These are phyloP conservation scores for Diaperis boleti DNA, from an alignment of 2,888 invertebrate species.

Conservation along the genomic window DNA sequence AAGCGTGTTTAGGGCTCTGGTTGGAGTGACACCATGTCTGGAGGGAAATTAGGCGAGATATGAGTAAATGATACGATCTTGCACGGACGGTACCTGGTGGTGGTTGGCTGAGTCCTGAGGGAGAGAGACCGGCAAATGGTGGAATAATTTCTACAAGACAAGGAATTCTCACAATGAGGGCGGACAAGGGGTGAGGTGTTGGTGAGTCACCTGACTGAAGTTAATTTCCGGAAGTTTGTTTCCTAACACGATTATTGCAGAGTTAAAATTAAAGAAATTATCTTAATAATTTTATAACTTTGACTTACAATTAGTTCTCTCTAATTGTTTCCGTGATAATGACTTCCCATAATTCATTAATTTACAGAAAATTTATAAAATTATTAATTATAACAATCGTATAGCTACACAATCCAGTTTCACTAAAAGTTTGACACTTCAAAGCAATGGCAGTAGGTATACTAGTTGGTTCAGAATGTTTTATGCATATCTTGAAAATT, in stretches of 20 bases:
- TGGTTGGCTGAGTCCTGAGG: constrained; percentile 36
- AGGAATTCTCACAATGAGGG: constrained; percentile 35
- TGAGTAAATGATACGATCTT: constrained; percentile 57
- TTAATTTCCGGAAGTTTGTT: neutral
- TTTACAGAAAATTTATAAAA: no score
- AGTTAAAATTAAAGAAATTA: no score
- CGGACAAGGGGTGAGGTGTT: constrained; percentile 1
- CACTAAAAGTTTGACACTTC: no score
- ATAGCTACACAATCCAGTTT: no score
- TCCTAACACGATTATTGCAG: neutral
- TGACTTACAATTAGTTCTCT: no score
- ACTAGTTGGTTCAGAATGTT: no score
- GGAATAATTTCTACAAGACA: constrained; percentile 33
- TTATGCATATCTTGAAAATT: no score
- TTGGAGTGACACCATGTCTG: constrained; percentile 55
- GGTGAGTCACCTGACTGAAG: constrained; percentile 8
- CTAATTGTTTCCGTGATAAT: no score
- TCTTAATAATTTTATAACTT: no score
- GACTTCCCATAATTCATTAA: no score
- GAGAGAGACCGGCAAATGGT: constrained; percentile 38
- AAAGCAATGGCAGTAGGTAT: no score
- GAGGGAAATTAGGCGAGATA: constrained; percentile 59
- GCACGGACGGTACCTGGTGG: constrained; percentile 53
- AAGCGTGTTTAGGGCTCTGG: constrained; percentile 54
- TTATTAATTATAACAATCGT: no score